Conservation (phyloP, 2,797 vertebrate species). For the Phalloptychus januarius region DNA sequence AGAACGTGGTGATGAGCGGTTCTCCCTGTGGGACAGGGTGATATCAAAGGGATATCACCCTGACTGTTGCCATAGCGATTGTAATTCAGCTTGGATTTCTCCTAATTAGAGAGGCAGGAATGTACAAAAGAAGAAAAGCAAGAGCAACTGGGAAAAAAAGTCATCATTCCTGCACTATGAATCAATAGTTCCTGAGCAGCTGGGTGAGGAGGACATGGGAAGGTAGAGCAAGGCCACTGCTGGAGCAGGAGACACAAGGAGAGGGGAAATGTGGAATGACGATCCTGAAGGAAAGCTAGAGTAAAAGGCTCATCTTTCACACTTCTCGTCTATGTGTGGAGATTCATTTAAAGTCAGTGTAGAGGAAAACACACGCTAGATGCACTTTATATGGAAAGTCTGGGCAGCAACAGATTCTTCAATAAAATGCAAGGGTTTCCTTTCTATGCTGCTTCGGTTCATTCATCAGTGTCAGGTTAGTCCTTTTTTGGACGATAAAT, state of each 20-base stretch:
- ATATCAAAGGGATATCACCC: constrained; percentile 77
- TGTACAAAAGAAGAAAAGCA: constrained; percentile 24
- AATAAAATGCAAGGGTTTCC: constrained; percentile 49
- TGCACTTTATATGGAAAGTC: not conserved
- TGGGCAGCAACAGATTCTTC: constrained; percentile 9
- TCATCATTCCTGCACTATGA: constrained; percentile 25
- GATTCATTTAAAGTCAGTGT: not conserved
- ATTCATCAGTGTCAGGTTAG: constrained; percentile 62
- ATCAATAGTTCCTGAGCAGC: constrained; percentile 33
- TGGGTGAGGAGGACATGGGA: constrained; percentile 4
- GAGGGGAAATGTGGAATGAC: not conserved
- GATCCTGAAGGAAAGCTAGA: not conserved
- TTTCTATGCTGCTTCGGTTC: constrained; percentile 24
- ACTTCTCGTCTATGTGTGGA: not conserved
- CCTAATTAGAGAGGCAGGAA: constrained; percentile 67
- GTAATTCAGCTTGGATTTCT: constrained; percentile 73
- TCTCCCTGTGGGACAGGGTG: constrained; percentile 72
- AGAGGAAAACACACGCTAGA: not conserved
- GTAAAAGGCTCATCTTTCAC: not conserved
- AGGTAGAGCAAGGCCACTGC: not conserved
- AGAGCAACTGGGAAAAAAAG: constrained; percentile 33
- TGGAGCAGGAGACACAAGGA: not conserved
- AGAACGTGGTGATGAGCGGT: constrained; percentile 70
- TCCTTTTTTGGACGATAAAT: constrained; percentile 60
- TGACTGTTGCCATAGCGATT: constrained; percentile 80